Conservation (phyloP, 92 coral and sea anemone genomes). For the Phenganax stokvisi region DNA sequence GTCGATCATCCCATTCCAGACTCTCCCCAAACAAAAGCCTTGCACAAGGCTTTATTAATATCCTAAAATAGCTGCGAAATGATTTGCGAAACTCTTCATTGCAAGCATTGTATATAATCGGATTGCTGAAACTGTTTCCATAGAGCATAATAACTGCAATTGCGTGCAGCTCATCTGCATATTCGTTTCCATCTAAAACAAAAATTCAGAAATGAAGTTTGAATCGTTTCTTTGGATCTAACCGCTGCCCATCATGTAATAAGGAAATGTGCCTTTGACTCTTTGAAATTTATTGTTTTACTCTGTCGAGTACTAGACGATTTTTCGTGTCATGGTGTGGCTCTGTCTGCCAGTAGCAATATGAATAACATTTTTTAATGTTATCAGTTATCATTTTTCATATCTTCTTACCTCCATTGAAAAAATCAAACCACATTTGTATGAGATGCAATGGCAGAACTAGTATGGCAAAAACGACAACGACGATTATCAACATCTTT, state of each 20-base stretch:
- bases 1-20: neutral
- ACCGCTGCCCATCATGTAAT: too few relatives aligned
- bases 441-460: slow-evolving; percentile 82
- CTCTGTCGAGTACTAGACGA: too few relatives aligned
- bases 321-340: too few relatives aligned
- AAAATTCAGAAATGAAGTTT: neutral
- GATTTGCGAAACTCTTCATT: slow-evolving; percentile 87
- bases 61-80: slow-evolving; percentile 71
- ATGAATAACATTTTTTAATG: neutral
- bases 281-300: too few relatives aligned
- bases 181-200: slow-evolving; percentile 36
- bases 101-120: slow-evolving; percentile 90
- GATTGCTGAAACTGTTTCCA: slow-evolving; percentile 87
- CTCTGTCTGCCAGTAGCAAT: too few relatives aligned
- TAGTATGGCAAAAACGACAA: slow-evolving; percentile 72
- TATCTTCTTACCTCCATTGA: slow-evolving; percentile 63
- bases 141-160: slow-evolving; percentile 80
- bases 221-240: too few relatives aligned
- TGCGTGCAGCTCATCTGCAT: slow-evolving; percentile 51
- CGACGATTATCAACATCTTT: slow-evolving; percentile 78
- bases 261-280: too few relatives aligned
- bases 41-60: slow-evolving; percentile 58
- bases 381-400: neutral
- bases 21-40: slow-evolving; percentile 12
- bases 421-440: slow-evolving; percentile 82